A percentile compares a stretch with the other conserved stretches of the same genome.
phyloP scores from a whole-genome alignment of 2,888 invertebrate genomes.

The Coleophora deauratella region DNA sequence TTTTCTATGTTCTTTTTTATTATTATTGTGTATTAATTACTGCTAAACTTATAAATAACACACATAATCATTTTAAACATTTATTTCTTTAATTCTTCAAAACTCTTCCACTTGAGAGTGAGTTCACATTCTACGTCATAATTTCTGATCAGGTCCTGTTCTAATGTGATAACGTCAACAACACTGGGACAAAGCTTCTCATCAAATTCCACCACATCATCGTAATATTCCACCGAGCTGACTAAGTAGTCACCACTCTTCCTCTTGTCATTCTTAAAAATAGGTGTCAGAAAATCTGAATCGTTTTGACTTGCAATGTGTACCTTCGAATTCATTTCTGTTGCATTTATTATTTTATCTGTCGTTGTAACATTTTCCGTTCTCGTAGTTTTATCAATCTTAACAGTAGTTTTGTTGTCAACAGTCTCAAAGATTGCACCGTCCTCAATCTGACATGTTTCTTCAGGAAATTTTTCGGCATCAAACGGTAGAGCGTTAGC shows the following conservation, averaged over 20 bases:
- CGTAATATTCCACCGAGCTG: constrained; percentile 53
- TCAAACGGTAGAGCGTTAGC: constrained; percentile 30
- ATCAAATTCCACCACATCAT: constrained; percentile 36
- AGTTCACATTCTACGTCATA: constrained; percentile 50
- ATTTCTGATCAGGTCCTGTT: constrained; percentile 36
- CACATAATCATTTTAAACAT: no score
- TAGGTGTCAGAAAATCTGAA: no score
- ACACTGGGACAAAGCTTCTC: constrained; percentile 28
- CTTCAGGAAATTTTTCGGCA: constrained; percentile 20
- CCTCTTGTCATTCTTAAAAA: constrained; percentile 12
- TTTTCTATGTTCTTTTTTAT: no score
- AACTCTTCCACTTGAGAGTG: constrained; percentile 43
- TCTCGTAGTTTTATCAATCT: neutral
- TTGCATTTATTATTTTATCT: neutral
- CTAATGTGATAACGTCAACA: constrained; percentile 35
- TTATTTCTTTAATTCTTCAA: constrained; percentile 30
- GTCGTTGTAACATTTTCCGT: constrained; percentile 7
- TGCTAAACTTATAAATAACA: no score
- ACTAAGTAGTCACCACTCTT: constrained; percentile 46
- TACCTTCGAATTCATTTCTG: no score
- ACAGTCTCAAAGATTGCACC: no score
- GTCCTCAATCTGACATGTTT: constrained; percentile 20
- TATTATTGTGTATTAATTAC: no score
- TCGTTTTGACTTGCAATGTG: no score
- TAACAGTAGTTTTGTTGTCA: neutral